phyloP scores from a whole-genome alignment of 2,797 vertebrate species.

The Chelon auratus region DNA sequence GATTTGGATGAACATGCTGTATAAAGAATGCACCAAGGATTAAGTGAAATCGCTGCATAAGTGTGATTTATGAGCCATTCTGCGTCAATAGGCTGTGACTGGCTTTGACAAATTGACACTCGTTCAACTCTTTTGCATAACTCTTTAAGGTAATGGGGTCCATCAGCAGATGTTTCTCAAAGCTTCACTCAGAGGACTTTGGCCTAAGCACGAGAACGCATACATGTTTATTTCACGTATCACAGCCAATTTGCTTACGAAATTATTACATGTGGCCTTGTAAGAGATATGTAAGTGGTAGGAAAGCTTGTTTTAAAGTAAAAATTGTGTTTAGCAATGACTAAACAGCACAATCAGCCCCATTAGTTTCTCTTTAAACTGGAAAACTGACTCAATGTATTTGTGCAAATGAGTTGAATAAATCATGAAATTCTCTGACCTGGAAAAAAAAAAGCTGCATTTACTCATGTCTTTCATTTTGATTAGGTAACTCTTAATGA shows the following conservation, averaged over 20 bases:
- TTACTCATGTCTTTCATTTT: slow-evolving; percentile 44
- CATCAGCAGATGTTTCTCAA: slow-evolving; percentile 29
- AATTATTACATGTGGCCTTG: neutral
- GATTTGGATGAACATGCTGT: slow-evolving; percentile 61
- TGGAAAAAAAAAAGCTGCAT: slow-evolving; percentile 46
- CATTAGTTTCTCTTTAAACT: slow-evolving; percentile 13
- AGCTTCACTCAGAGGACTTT: neutral
- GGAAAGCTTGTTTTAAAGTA: slow-evolving; percentile 4
- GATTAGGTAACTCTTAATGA: slow-evolving; percentile 46
- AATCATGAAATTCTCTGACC: slow-evolving; percentile 24
- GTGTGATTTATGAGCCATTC: slow-evolving; percentile 71
- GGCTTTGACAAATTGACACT: slow-evolving; percentile 58
- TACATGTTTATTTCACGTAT: neutral
- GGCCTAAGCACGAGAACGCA: slow-evolving; percentile 8
- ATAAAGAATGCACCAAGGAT: slow-evolving; percentile 67
- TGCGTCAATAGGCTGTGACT: slow-evolving; percentile 60
- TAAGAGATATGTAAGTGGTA: neutral
- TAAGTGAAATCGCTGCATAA: slow-evolving; percentile 67
- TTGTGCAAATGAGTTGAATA: slow-evolving; percentile 38
- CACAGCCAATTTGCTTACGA: slow-evolving; percentile 3
- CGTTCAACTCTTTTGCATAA: slow-evolving; percentile 21
- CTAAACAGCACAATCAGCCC: slow-evolving; percentile 14
- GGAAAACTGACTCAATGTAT: slow-evolving; percentile 39
- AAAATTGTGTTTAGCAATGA: neutral
- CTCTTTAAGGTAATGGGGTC: slow-evolving; percentile 31